Evolutionary conservation across 2,113 vertebrate genomes (phyloP).

Genomic region (Rhipidura dahli): DNA sequence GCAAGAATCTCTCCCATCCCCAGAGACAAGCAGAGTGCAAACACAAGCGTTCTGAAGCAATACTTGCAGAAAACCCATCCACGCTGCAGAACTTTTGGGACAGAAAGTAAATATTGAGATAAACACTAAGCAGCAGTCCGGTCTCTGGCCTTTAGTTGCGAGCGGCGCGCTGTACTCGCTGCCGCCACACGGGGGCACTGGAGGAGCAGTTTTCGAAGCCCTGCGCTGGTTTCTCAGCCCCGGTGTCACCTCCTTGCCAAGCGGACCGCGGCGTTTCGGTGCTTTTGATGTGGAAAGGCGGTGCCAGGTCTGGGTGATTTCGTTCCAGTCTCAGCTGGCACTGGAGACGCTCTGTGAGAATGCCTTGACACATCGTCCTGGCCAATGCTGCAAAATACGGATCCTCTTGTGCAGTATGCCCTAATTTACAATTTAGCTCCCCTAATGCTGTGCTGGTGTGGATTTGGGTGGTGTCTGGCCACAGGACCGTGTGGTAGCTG

Average conservation of each 20-base stretch:
- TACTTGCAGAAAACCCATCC: background rate
- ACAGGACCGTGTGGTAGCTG: background rate
- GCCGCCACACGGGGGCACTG: background rate
- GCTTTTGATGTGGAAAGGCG: background rate
- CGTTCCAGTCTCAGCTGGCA: background rate
- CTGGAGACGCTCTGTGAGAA: background rate
- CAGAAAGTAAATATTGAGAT: no score
- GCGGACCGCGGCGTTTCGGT: background rate
- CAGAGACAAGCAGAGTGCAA: background rate
- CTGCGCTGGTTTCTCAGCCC: background rate
- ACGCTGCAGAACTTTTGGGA: accelerated
- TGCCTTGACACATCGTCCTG: background rate
- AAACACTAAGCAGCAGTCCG: background rate
- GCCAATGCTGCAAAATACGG: background rate
- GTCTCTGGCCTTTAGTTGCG: background rate
- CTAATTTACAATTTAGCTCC: background rate
- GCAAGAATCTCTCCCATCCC: background rate
- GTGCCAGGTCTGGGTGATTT: background rate
- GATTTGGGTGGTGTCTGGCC: background rate
- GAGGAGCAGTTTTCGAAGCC: no score
- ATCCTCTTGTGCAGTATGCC: no score
- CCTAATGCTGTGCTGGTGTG: background rate
- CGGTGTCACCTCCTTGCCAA: background rate
- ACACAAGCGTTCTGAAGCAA: background rate
- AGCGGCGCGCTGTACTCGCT: background rate